Base-by-base conservation (phyloP, 1,140 invertebrate species). In the Tetramorium alpestre region DNA sequence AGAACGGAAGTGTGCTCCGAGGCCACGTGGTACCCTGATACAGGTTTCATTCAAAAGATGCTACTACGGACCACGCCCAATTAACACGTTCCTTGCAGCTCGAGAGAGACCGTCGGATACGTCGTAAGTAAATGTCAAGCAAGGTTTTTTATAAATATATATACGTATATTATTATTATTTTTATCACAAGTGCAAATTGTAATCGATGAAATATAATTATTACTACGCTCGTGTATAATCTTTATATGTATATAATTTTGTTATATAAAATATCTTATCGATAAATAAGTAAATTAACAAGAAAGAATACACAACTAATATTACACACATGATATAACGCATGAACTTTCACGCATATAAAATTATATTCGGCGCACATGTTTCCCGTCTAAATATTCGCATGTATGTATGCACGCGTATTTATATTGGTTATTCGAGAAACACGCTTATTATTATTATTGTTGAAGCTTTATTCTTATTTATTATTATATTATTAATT, bases 61-160 rank as follows among this genome's bases (percentile, higher is more conserved):
- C 93, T 94, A 95, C 94, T 91, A 93, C 91, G 93, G 89, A 92
- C 94, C 94, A 95, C 95, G 94, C 94, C 95, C 94, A 92, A 85
- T 86, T 81, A 60, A 85, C 64, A 60, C 51, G 64, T 25, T 38
- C n/a, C 33, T 33, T 56, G 18, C 28, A 13, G 28, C 28, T 54
- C 54, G 33, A 44, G 44, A 70, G 49, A 70, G 67, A 81, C 7
- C 22, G 49, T 2, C 38, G 16, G 16, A 65, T 81, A 11, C 5
- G 13, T 82, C 6, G 38, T n/a, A 70, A 81, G 41, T 54, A 16
- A 6, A 44, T 6, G 22, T 70, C 8, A 16, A 33, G 2, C 6
- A 16, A 44, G 10, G 16, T 8, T 13, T 22, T 38, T 60, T 6
- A 13, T 51, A 22, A 33, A 33, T 33, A 22, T 13, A 22, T 13